Base-by-base conservation (phyloP, 1,140 invertebrate genomes). In the Meloidogyne floridensis region DNA sequence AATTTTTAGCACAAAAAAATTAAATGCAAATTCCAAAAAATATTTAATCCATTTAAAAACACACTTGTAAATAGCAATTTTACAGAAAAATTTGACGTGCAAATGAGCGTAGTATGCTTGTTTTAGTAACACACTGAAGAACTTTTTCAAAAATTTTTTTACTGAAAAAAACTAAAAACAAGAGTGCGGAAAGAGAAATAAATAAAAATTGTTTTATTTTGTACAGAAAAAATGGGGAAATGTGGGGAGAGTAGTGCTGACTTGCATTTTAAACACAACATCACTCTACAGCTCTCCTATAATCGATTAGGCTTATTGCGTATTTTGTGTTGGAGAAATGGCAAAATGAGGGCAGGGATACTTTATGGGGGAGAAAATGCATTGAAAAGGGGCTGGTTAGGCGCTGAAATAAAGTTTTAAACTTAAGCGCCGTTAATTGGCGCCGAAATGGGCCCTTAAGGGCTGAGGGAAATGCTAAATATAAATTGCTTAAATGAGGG, bases 241-340 rank as follows among this genome's bases (percentile, higher is more conserved):
- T 13, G 74, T 5, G 10, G 74, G 59, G 43, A 32, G 74, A 32
- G 32, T 32, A 32, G 32, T 32, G 32, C 32, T 75, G 20, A 11
- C 15, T 7, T 65, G 59, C 59, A 65, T 65, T 59, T 59, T 65
- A 65, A 15, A 65, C 47, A 47, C 47, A 47, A 47, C 47, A 47
- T 8, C 4, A 8, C n/a, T 7, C 59, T n/a, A n/a, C 56, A 15
- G 56, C 56, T 59, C 56, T 59, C 0, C 3, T 13, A 65, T n/a
- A 65, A 65, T 65, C 59, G n/a, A 65, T 65, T n/a, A 65, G 59
- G 59, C 59, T 65, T 65, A 65, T 65, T 65, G 59, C 59, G 59
- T 65, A n/a, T 65, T 54, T 65, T n/a, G n/a, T 59, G 56, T 59
- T 59, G 59, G 59, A n/a, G n/a, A 65, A 18, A 65, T 65, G 59